These are phyloP conservation scores for Microctonus brassicae DNA, from an alignment of 2,888 invertebrate genomes.

Conservation along the genomic window DNA sequence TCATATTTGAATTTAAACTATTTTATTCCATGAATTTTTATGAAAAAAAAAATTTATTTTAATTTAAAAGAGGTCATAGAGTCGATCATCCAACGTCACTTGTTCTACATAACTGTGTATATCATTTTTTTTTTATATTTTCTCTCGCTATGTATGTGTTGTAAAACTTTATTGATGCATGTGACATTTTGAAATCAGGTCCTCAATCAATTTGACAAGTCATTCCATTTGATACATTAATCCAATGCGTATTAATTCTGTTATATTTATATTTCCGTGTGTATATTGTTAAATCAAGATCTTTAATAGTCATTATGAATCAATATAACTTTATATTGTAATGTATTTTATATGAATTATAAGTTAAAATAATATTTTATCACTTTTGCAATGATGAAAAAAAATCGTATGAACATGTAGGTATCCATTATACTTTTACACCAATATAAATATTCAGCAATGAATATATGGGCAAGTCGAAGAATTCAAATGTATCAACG, in stretches of 20 bases:
- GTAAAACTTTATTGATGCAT: neutral
- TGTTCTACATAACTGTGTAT: conserved; percentile 2
- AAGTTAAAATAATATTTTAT: no score
- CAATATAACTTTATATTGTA: no score
- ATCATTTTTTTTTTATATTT: neutral
- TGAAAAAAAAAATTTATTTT: neutral
- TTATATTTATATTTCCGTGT: neutral
- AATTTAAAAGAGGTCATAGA: neutral
- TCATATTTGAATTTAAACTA: neutral
- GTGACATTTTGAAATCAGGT: conserved; percentile 7
- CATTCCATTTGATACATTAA: conserved; percentile 8
- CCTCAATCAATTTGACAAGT: conserved; percentile 5
- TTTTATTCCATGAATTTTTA: neutral
- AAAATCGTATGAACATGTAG: neutral
- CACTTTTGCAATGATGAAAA: no score
- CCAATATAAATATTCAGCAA: neutral
- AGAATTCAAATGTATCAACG: conserved; percentile 6
- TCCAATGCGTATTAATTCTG: neutral
- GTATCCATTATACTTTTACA: neutral
- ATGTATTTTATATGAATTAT: no score
- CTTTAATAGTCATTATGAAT: neutral
- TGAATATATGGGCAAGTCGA: neutral
- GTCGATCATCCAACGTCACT: conserved; percentile 4
- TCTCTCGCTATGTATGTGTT: neutral
- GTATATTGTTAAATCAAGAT: neutral